Base-by-base conservation (phyloP, 1,140 invertebrate genomes). In the Drosophila ohnishii region DNA sequence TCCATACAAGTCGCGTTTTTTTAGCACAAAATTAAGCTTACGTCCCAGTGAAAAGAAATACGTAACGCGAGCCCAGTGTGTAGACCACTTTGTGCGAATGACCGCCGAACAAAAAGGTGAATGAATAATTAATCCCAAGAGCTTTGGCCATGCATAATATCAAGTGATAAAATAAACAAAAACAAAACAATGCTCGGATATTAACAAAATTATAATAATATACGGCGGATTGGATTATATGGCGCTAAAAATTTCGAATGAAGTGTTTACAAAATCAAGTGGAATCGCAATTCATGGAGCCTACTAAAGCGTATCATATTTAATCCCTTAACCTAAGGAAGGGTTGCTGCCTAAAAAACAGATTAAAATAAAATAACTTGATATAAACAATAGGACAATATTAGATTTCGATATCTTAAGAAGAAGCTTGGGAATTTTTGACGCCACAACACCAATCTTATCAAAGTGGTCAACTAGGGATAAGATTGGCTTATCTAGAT, bases 91-190 rank as follows among this genome's bases (percentile, higher is more conserved):
- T 22, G 51, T 35, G 61, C 11, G 14, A 40, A 78, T 80, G 78
- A 77, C 50, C 22, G 45, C 32, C 11, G 61, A 76, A 34, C 62
- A 62, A 42, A 62, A 69, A 80, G 78, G 78, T 80, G 40, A 81
- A 80, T 71, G 37, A 73, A 66, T 64, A 35, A 28, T 10, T 47
- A 44, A 59, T 34, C 16, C 14, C 34, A 30, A 63, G 39, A 47
- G 32, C 55, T n/a, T 37, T n/a, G 56, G 4, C 16, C 13, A 11
- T 14, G 19, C 8, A 25, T 22, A 25, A 14, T 22, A 56, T 25
- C 9, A 25, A 56, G 34, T 39, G 34, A n/a, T 25, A 6, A 37
- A 34, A 34, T 14, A 60, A 50, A 34, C 28, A 51, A 25, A 60
- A 48, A 32, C 28, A 11, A 22, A 35, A 25, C 44, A 34, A 16